Percentiles rank a stretch among this genome's conserved stretches.
Evolutionary conservation across 2,888 invertebrate genomes (phyloP).

Genomic region (Loripinus fragilis): DNA sequence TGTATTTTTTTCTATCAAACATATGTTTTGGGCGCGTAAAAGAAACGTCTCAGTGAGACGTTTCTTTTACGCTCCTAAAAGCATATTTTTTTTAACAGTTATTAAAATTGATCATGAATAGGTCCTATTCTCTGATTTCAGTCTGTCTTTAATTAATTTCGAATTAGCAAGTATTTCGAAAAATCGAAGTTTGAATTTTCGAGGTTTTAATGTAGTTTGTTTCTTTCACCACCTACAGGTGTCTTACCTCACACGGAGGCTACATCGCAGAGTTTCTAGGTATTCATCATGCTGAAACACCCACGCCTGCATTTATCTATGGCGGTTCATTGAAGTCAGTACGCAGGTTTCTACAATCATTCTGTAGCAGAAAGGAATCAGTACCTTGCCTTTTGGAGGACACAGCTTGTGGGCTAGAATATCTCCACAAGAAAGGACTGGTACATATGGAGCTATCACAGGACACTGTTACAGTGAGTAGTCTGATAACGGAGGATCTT

Average conservation of each 20-base stretch:
- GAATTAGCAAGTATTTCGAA: no score
- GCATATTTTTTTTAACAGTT: no score
- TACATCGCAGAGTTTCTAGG: conserved; percentile 71
- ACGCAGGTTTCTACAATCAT: conserved; percentile 43
- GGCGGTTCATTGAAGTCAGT: conserved; percentile 63
- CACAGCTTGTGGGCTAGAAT: conserved; percentile 65
- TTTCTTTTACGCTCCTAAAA: no score
- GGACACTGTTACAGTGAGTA: conserved; percentile 77
- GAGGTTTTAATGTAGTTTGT: no score
- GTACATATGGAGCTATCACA: conserved; percentile 80
- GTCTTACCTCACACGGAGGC: conserved; percentile 51
- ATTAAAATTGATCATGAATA: no score
- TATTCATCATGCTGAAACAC: conserved; percentile 60
- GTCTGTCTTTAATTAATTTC: no score
- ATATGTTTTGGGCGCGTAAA: no score
- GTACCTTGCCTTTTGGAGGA: conserved; percentile 55
- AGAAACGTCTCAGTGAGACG: no score
- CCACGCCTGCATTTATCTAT: conserved; percentile 65
- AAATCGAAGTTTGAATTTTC: no score
- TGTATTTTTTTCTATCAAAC: no score
- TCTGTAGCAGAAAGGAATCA: conserved; percentile 43
- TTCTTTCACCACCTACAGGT: no score
- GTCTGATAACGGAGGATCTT: not conserved
- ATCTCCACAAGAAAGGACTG: conserved; percentile 72
- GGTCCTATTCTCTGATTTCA: no score